These are phyloP conservation scores for Polymixis lichenea DNA, from an alignment of 2,888 invertebrate genomes.

Conservation along the genomic window DNA sequence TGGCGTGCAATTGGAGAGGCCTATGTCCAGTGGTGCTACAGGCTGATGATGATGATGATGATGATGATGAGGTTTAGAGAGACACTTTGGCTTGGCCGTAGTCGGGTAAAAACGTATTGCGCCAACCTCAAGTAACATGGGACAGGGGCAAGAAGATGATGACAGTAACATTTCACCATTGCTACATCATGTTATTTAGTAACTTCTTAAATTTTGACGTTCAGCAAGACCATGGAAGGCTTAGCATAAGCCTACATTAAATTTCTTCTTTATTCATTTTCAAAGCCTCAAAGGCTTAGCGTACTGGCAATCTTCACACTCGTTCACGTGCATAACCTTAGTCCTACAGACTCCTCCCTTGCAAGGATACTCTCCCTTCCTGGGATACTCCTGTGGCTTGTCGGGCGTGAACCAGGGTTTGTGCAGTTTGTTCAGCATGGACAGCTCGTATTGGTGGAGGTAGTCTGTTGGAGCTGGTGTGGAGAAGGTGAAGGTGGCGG, in stretches of 20 bases:
- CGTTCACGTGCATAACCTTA: constrained; percentile 44
- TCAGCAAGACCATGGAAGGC: too few relatives aligned
- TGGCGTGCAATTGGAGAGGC: background rate
- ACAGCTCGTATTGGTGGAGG: constrained; percentile 67
- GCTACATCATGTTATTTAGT: background rate
- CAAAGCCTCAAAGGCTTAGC: constrained; percentile 65
- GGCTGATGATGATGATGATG: background rate
- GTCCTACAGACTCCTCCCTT: constrained; percentile 70
- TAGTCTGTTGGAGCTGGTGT: constrained; percentile 64
- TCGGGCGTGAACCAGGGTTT: constrained; percentile 74
- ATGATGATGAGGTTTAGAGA: background rate
- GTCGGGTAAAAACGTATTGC: background rate
- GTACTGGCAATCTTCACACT: constrained; percentile 73
- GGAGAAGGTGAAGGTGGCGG: constrained; percentile 43
- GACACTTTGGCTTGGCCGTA: background rate
- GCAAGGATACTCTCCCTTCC: constrained; percentile 78
- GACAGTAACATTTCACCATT: background rate
- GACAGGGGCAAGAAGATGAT: background rate
- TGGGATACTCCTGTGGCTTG: constrained; percentile 70
- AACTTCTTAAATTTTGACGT: background rate
- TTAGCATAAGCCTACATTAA: background rate
- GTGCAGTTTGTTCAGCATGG: constrained; percentile 75
- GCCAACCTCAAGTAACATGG: background rate
- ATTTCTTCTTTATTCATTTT: too few relatives aligned
- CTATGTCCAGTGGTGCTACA: background rate